Percentiles rank a stretch among this genome's conserved stretches.
Conservation (phyloP, 2,888 invertebrate genomes). For the Noctua janthina region DNA sequence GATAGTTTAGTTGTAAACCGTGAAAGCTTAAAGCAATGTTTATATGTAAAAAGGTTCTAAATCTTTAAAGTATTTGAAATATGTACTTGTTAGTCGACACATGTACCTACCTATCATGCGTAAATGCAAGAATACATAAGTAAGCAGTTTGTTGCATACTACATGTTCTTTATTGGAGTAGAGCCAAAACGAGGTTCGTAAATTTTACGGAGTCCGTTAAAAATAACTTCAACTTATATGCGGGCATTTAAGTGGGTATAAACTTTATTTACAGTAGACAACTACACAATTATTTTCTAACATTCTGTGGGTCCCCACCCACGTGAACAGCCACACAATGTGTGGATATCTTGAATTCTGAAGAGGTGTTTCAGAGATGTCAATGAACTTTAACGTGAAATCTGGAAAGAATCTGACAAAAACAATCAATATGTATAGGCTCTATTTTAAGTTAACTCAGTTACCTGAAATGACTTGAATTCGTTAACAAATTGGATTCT, state of each 20-base stretch:
- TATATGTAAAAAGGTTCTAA: not conserved
- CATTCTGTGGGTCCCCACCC: not conserved
- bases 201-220: not conserved
- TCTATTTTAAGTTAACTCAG: not conserved
- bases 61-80: slow-evolving; percentile 8
- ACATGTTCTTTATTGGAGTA: slow-evolving; percentile 11
- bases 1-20: too few relatives aligned
- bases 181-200: slow-evolving; percentile 20
- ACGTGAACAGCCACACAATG: too few relatives aligned
- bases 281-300: not conserved
- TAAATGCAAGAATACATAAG: not conserved
- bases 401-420: slow-evolving; percentile 12
- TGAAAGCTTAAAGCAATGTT: too few relatives aligned
- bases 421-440: slow-evolving; percentile 30
- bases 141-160: slow-evolving; percentile 12
- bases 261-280: not conserved
- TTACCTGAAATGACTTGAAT: not conserved
- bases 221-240: slow-evolving; percentile 3
- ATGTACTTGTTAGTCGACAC: not conserved
- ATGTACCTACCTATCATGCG: not conserved
- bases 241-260: not conserved
- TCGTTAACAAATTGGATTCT: not conserved
- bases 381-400: slow-evolving; percentile 2
- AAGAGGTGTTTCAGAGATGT: not conserved
- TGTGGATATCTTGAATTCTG: not conserved